Conservation (phyloP, 2,113 vertebrate species). For the Sceloporus tristichus region DNA sequence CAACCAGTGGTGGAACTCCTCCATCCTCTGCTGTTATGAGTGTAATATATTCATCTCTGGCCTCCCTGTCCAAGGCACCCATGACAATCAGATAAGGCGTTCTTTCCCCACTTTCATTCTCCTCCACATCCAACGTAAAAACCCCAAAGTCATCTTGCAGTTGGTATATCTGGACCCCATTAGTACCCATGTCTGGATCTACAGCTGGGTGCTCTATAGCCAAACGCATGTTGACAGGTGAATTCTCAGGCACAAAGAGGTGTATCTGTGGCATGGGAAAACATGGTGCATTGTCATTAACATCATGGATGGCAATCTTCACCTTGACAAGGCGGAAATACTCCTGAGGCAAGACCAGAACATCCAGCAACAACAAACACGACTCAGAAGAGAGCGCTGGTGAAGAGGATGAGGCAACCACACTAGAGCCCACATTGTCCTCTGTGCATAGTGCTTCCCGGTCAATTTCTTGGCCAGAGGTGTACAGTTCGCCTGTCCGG, state of each 20-base stretch:
- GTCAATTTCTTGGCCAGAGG: constrained; percentile 90
- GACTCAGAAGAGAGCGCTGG: constrained; percentile 70
- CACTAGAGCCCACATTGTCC: constrained; percentile 60
- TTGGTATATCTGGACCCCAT: constrained; percentile 94
- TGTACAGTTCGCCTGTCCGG: constrained; percentile 89
- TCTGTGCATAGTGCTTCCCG: constrained; percentile 87
- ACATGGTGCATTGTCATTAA: constrained; percentile 92
- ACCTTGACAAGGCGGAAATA: constrained; percentile 96
- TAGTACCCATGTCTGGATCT: constrained; percentile 88
- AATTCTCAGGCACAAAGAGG: constrained; percentile 91
- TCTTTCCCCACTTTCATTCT: constrained; percentile 93
- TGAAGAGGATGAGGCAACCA: constrained; percentile 58
- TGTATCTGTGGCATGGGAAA: constrained; percentile 89
- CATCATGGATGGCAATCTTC: constrained; percentile 90
- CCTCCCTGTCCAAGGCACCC: constrained; percentile 90
- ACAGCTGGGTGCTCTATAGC: constrained; percentile 92
- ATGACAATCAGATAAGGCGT: constrained; percentile 95
- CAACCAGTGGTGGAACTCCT: constrained; percentile 88
- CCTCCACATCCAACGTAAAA: constrained; percentile 95
- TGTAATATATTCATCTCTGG: constrained; percentile 88
- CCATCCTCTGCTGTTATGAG: constrained; percentile 95
- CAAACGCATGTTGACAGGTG: constrained; percentile 88
- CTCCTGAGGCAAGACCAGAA: constrained; percentile 93
- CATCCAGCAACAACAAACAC: constrained; percentile 90
- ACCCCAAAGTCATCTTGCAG: constrained; percentile 89